phyloP scores from a whole-genome alignment of 2,888 invertebrate genomes.

The Cryptosula pallasiana region DNA sequence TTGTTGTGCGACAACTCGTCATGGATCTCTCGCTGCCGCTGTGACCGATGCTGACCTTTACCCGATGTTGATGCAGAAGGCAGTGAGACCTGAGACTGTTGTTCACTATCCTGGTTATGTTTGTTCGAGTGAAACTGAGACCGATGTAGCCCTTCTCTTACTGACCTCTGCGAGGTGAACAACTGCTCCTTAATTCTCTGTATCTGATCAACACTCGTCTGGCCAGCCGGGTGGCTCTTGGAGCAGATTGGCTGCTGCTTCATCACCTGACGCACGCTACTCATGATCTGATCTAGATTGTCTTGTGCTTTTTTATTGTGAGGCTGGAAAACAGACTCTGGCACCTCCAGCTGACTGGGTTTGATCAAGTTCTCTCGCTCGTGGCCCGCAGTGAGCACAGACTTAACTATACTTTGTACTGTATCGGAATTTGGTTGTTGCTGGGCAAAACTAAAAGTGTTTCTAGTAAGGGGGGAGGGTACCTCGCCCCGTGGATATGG shows the following conservation, averaged over 20 bases:
- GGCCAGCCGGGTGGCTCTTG: background rate
- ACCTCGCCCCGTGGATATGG: conserved; percentile 17
- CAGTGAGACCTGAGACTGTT: background rate
- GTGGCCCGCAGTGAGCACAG: conserved; percentile 19
- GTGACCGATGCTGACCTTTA: background rate
- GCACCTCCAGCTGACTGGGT: conserved; percentile 6
- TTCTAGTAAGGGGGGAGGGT: conserved; percentile 10
- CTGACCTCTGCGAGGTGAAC: background rate
- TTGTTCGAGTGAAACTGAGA: background rate
- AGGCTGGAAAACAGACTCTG: conserved; percentile 6
- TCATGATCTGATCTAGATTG: conserved; percentile 15
- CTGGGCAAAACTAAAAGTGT: conserved; percentile 15
- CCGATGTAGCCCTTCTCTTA: background rate
- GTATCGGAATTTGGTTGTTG: conserved; percentile 7
- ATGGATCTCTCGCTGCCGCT: background rate
- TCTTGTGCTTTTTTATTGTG: conserved; percentile 19
- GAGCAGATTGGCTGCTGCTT: conserved; percentile 4
- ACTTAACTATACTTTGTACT: conserved; percentile 22
- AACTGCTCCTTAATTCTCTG: conserved; percentile 10
- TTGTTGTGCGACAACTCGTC: background rate
- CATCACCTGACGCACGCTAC: conserved; percentile 5
- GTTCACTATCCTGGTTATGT: background rate
- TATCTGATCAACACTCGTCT: background rate
- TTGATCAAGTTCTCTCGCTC: conserved; percentile 17
- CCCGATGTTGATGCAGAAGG: no score